Base-by-base conservation (phyloP, 1,140 invertebrate genomes). In the Drosophila leontia region DNA sequence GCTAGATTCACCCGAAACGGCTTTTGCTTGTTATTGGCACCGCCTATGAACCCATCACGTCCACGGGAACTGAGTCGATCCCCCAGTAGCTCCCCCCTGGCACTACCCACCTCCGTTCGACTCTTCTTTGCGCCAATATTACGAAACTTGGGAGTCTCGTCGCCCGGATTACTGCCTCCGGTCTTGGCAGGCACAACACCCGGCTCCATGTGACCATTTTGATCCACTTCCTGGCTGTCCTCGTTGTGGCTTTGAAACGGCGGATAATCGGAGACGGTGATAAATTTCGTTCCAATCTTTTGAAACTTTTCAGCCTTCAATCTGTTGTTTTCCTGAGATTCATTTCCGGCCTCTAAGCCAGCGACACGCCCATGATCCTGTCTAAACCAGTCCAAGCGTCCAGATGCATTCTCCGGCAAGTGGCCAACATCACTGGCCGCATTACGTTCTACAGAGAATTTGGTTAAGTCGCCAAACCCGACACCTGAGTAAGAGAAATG, bases 1-100 rank as follows among this genome's bases (percentile, higher is more conserved):
- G 45, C 72, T 47, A 78, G 64, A 80, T 71, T 91, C 15, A 72
- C 82, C 2, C 87, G 70, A 51, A 91, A 92, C 9, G 79, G 92
- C 87, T 77, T 93, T 91, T 71, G 93, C 78, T 74, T 92, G 53
- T 74, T 80, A 19, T 62, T 88, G 2, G 83, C 65, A 0, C 64
- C 75, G 39, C 74, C 75, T 0, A 92, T 68, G n/a, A 82, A 87
- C 8, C 91, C 82, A 26, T 88, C 84, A 6, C 84, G 80, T 7
- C 84, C 84, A 0, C 84, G 58, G 1, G 77, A 41, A 37, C 58
- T 78, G 26, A 78, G 50, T 57, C 91, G 61, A 57, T 91, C 91
- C 5, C 26, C 26, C 26, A 29, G 26, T 29, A 60, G 70, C 15
- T 92, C 90, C 2, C 86, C 90, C 2, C 86, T 76, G 0, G 85